These are phyloP conservation scores for Patella ulyssiponensis DNA, from an alignment of 2,888 invertebrate genomes.

Conservation along the genomic window DNA sequence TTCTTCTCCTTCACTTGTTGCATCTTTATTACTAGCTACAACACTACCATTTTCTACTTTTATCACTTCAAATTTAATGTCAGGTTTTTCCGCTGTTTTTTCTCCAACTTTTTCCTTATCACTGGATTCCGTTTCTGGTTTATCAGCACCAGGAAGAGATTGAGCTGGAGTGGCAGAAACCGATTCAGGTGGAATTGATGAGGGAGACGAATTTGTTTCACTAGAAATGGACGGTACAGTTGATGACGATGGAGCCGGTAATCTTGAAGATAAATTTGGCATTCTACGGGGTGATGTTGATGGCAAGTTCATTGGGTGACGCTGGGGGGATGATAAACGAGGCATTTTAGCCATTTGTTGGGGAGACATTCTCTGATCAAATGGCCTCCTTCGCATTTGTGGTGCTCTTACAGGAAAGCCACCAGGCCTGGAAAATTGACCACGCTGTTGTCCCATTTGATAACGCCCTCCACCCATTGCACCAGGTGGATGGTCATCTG, in stretches of 20 bases:
- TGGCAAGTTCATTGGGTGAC: background rate
- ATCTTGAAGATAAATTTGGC: background rate
- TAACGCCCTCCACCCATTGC: background rate
- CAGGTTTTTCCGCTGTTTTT: constrained; percentile 1
- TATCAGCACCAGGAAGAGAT: constrained; percentile 8
- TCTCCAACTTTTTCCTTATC: background rate
- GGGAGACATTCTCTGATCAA: background rate
- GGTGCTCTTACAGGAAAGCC: background rate
- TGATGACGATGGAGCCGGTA: background rate
- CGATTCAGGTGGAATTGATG: background rate
- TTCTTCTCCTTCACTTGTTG: constrained; percentile 2
- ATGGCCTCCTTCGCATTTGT: background rate
- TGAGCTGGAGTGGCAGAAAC: constrained; percentile 2
- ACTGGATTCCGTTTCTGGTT: background rate
- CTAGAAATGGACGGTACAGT: background rate
- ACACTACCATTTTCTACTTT: constrained; percentile 12
- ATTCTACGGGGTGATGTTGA: constrained; percentile 3
- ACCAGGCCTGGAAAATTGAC: background rate
- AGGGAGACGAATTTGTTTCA: background rate
- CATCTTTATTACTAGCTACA: constrained; percentile 7
- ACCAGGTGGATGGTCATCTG: background rate
- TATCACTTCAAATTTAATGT: constrained; percentile 9
- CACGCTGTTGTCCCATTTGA: background rate
- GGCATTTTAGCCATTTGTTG: constrained; percentile 9
- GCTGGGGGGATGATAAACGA: background rate